Base-by-base conservation (phyloP, 2,888 invertebrate species). In the Sminthurinus aureus region DNA sequence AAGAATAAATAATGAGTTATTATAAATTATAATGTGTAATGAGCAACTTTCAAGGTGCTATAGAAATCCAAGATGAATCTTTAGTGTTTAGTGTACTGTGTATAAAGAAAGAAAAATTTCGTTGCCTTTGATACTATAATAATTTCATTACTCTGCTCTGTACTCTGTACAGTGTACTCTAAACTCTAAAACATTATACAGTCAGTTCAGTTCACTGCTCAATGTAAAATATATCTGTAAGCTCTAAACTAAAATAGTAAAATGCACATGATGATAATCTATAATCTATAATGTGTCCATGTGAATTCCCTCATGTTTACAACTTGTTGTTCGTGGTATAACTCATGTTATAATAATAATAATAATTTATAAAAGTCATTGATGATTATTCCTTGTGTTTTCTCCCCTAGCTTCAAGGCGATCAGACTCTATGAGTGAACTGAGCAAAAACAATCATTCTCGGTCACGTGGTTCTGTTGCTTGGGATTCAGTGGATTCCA, bases 341-440 rank as follows among this genome's bases (percentile, higher is more conserved):
- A 4, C 38, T 38, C 6, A 38, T 38, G 38, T 38, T 38, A 38
- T 38, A 38, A 38, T 38, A 38, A 38, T 38, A 38, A 38, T 38
- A 38, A 38, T 38, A 38, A 38, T 38, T 38, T 38, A 38, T 38
- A 38, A 38, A 38, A 38, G 38, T 38, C 38, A 38, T 38, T 38
- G 13, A 69, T 20, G 11, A 22, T 69, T 20, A 22, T 22, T 69
- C 69, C 13, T 58, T 69, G 69, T 69, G n/a, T 38, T 38, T 6
- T 38, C 38, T 38, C 38, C 22, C 69, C 20, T 85, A 90, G 90
- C 89, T 69, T 89, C 89, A 24, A 90, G 89, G 88, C 90, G 92
- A 85, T 93, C 93, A 4, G 93, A 93, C 89, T 93, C 93, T 52
- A 91, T 93, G 91, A 92, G 91, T 83, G 93, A 93, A 89, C 90